Evolutionary conservation across 2,888 invertebrate genomes (phyloP).

Genomic region (Lutraria lutraria): DNA sequence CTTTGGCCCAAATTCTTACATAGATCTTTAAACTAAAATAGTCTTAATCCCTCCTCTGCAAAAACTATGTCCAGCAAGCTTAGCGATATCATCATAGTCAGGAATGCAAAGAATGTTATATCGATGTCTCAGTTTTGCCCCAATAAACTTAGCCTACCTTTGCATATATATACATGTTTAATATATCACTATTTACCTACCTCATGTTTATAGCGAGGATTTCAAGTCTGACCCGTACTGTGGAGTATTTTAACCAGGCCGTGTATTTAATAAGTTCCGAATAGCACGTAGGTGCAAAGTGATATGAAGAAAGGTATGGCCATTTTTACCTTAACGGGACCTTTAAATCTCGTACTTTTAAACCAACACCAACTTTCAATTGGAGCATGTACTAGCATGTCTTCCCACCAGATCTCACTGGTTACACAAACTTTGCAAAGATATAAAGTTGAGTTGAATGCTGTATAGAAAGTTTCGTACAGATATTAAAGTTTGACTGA

Average conservation of each 20-base stretch:
- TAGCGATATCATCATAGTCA: conserved; percentile 30
- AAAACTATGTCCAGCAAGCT: conserved; percentile 39
- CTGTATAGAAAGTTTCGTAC: background rate
- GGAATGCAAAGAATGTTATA: conserved; percentile 38
- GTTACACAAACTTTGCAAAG: background rate
- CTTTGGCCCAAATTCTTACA: conserved; percentile 31
- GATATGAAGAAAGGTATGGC: background rate
- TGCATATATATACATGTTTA: conserved; percentile 30
- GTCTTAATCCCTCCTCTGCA: conserved; percentile 37
- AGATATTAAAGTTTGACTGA: background rate
- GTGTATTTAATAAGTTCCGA: background rate
- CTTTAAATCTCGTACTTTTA: background rate
- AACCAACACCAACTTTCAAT: conserved; percentile 17
- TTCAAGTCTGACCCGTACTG: conserved; percentile 37
- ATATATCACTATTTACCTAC: conserved; percentile 23
- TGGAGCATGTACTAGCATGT: background rate
- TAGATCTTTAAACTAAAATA: conserved; percentile 18
- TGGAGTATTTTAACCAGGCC: conserved; percentile 2
- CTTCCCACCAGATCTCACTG: background rate
- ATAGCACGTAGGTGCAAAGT: background rate
- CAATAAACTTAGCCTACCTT: conserved; percentile 46
- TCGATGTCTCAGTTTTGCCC: conserved; percentile 34
- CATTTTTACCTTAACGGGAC: conserved; percentile 18
- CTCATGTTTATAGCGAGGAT: conserved; percentile 24
- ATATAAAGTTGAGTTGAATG: background rate